A percentile compares a stretch with the other conserved stretches of the same genome.
These are phyloP conservation scores for Caenorhabditis zanzibari DNA, from an alignment of 2,888 invertebrate species.

Conservation along the genomic window DNA sequence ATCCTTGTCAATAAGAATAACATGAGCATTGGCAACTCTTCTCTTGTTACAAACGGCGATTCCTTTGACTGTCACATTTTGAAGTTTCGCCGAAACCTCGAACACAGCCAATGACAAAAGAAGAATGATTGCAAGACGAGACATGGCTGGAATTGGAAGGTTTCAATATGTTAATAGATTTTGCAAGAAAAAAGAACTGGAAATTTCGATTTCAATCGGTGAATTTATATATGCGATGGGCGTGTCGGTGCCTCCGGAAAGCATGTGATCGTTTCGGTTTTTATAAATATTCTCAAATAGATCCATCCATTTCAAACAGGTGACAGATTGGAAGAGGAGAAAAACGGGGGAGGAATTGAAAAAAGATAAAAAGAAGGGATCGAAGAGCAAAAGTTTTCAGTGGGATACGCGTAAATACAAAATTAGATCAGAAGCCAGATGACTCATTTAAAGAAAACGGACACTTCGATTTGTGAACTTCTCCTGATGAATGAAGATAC, in stretches of 20 bases:
- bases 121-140: constrained; percentile 20
- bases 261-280: constrained; percentile 39
- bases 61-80: constrained; percentile 76
- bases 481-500: background rate
- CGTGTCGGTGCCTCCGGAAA: constrained; percentile 10
- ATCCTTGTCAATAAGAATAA: constrained; percentile 74
- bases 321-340: constrained; percentile 9
- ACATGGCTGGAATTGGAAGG: constrained; percentile 5
- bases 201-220: constrained; percentile 5
- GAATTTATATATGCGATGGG: constrained; percentile 44
- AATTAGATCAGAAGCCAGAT: constrained; percentile 42
- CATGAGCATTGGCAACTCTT: constrained; percentile 71
- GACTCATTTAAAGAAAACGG: constrained; percentile 3
- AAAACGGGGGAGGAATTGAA: constrained; percentile 38
- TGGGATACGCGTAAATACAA: constrained; percentile 21
- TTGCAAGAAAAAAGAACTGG: constrained; percentile 14
- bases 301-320: constrained; percentile 39
- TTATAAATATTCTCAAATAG: constrained; percentile 18
- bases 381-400: constrained; percentile 24
- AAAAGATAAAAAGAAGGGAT: constrained; percentile 21
- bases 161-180: background rate
- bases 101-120: constrained; percentile 17
- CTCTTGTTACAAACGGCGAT: constrained; percentile 75
- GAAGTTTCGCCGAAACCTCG: constrained; percentile 59
- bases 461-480: constrained; percentile 31